Evolutionary conservation across 2,888 invertebrate species (phyloP).

Genomic region (Callyntrura guangdongensis): DNA sequence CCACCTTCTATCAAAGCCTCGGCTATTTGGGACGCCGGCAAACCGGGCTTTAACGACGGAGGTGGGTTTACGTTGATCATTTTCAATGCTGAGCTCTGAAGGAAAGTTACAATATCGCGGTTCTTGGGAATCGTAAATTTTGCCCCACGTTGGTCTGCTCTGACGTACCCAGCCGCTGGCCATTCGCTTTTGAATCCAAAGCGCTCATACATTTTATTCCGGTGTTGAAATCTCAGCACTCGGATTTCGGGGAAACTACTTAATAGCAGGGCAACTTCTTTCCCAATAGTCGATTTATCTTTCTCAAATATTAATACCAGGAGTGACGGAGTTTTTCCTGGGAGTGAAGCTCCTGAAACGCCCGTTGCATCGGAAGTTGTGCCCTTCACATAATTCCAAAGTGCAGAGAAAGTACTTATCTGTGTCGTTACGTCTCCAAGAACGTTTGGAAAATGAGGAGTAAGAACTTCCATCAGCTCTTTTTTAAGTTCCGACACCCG

Average conservation of each 20-base stretch:
- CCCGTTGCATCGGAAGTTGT: background rate
- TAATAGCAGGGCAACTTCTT: slow-evolving; percentile 88
- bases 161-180: slow-evolving; percentile 82
- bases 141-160: slow-evolving; percentile 65
- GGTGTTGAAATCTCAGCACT: slow-evolving; percentile 78
- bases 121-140: slow-evolving; percentile 73
- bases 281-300: slow-evolving; percentile 88
- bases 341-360: slow-evolving; percentile 85
- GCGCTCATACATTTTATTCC: slow-evolving; percentile 77
- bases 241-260: slow-evolving; percentile 72
- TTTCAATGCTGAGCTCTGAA: slow-evolving; percentile 48
- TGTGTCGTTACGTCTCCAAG: slow-evolving; percentile 39
- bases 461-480: slow-evolving; percentile 78
- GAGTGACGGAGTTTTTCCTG: slow-evolving; percentile 86
- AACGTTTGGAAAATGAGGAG: slow-evolving; percentile 75
- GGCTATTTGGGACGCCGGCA: slow-evolving; percentile 8
- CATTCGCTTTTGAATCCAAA: slow-evolving; percentile 80
- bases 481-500: slow-evolving; percentile 77
- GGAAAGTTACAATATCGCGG: slow-evolving; percentile 73
- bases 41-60: slow-evolving; percentile 14
- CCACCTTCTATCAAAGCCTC: slow-evolving; percentile 24
- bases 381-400: slow-evolving; percentile 87
- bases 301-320: slow-evolving; percentile 90
- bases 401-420: slow-evolving; percentile 85
- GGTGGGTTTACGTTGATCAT: slow-evolving; percentile 7